phyloP scores from a whole-genome alignment of 2,113 vertebrate genomes.

The Butorides virescens region DNA sequence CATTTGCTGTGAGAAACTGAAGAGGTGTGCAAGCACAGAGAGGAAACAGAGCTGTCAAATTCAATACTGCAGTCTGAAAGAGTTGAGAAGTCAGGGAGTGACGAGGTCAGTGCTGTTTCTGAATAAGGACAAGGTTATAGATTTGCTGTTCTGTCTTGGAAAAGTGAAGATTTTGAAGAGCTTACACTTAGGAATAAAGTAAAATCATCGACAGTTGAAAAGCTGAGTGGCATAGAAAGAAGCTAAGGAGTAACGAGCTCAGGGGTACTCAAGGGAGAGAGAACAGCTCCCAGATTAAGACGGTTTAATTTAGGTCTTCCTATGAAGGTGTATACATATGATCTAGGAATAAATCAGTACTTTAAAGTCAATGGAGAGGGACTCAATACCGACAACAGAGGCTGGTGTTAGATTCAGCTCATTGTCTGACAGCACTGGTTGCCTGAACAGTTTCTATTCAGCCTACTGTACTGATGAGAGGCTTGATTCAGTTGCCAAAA shows the following conservation, averaged over 20 bases:
- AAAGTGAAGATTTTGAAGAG: neutral
- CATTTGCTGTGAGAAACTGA: neutral
- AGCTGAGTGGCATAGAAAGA: neutral
- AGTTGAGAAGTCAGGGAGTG: neutral
- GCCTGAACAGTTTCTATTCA: neutral
- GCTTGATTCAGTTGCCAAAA: neutral
- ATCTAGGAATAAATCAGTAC: neutral
- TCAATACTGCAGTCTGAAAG: neutral
- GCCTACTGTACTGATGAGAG: neutral
- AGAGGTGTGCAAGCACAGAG: neutral
- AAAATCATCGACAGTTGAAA: neutral
- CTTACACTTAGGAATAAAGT: neutral
- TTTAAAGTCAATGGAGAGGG: neutral
- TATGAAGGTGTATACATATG: neutral
- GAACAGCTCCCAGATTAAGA: neutral
- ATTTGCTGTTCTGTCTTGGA: neutral
- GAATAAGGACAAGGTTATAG: neutral
- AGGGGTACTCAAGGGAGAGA: neutral
- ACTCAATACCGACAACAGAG: neutral
- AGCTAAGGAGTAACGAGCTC: neutral
- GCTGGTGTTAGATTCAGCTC: neutral
- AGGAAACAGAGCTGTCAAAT: neutral
- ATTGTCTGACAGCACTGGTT: fast-evolving
- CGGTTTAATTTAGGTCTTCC: neutral
- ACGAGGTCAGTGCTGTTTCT: neutral